A percentile compares a stretch with the other conserved stretches of the same genome.
Evolutionary conservation across 2,797 vertebrate genomes (phyloP).

Genomic region (Gallinago solitaria): DNA sequence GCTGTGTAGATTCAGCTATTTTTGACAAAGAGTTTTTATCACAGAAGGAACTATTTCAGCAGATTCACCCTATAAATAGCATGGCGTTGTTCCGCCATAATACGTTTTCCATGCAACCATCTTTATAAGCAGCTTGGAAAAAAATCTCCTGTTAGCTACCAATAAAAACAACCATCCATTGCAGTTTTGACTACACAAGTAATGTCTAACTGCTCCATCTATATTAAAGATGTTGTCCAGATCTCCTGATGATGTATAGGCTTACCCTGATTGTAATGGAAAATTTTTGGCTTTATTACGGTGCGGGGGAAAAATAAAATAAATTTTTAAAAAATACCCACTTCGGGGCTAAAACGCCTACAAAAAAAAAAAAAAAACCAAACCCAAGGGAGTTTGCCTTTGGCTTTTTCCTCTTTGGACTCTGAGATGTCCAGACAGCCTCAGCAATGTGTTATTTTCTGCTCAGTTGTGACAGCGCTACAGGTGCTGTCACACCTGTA

Average conservation of each 20-base stretch:
- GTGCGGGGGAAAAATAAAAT: not conserved
- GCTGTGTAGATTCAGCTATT: not conserved
- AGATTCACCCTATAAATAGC: not conserved
- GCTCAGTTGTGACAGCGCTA: not conserved
- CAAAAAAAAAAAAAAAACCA: no score
- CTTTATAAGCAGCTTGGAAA: slow-evolving; percentile 14
- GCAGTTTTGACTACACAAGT: not conserved
- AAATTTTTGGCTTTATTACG: not conserved
- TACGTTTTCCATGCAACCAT: not conserved
- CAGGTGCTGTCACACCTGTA: not conserved
- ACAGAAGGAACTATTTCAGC: not conserved
- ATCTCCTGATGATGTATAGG: not conserved
- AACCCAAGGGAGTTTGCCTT: not conserved
- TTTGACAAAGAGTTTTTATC: not conserved
- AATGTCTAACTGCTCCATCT: slow-evolving; percentile 9
- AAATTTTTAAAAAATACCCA: accelerated
- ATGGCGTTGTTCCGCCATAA: not conserved
- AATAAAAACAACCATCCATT: not conserved
- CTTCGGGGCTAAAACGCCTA: not conserved
- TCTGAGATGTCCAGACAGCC: not conserved
- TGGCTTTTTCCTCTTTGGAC: not conserved
- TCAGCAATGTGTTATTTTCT: not conserved
- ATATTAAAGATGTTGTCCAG: slow-evolving; percentile 16
- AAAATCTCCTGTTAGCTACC: not conserved
- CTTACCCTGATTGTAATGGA: not conserved